Conservation (phyloP, 2,113 vertebrate species). For the Chaetodon auriga region DNA sequence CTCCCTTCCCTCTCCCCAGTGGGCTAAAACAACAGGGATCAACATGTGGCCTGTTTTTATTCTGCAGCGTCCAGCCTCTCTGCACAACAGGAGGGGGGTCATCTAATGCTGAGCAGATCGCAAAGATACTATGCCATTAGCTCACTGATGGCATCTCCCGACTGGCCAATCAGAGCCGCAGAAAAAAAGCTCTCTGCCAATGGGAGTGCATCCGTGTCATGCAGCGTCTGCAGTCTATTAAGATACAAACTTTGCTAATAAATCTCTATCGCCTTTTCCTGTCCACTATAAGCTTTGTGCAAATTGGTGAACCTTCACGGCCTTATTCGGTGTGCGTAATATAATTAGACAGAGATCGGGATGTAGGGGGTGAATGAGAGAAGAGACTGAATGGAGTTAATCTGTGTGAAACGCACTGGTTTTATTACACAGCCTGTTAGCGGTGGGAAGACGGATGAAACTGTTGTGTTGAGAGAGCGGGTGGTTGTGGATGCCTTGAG, state of each 20-base stretch:
- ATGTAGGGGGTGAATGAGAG: constrained; percentile 9
- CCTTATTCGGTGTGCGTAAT: constrained; percentile 38
- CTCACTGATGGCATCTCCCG: constrained; percentile 60
- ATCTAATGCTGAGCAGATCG: constrained; percentile 74
- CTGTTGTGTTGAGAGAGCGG: constrained; percentile 47
- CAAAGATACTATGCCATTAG: constrained; percentile 61
- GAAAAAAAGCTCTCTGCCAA: constrained; percentile 45
- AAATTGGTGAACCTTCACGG: constrained; percentile 64
- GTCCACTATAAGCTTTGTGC: constrained; percentile 46
- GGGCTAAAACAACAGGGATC: constrained; percentile 83
- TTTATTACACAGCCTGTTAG: constrained; percentile 67
- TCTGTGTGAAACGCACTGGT: constrained; percentile 50
- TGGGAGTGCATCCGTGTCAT: constrained; percentile 46
- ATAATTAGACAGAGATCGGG: constrained; percentile 33
- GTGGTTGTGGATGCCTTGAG: constrained; percentile 57
- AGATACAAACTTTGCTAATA: constrained; percentile 67
- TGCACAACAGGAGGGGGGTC: constrained; percentile 61
- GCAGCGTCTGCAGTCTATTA: constrained; percentile 75
- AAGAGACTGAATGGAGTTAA: not conserved
- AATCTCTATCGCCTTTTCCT: constrained; percentile 68
- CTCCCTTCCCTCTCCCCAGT: constrained; percentile 75
- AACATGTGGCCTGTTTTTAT: constrained; percentile 79
- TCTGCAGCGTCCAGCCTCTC: constrained; percentile 55
- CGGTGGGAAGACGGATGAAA: constrained; percentile 54
- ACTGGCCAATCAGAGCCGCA: constrained; percentile 37